A percentile compares a stretch with the other conserved stretches of the same genome.
phyloP scores from a whole-genome alignment of 1,140 invertebrate genomes.

The Rhagoletis pomonella region DNA sequence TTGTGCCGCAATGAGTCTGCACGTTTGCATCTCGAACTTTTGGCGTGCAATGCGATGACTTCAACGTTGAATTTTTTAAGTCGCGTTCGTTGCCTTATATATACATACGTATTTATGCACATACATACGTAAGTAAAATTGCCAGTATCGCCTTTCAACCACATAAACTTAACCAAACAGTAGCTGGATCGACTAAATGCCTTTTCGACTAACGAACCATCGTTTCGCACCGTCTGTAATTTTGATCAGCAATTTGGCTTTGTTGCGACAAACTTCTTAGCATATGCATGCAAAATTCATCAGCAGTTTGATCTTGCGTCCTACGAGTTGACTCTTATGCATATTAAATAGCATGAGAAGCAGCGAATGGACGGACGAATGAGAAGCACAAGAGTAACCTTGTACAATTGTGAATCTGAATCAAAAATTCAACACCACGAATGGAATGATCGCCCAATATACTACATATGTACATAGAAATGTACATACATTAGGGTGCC shows the following conservation, averaged over 20 bases:
- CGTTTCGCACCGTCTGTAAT: background rate
- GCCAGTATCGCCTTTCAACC: background rate
- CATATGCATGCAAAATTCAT: background rate
- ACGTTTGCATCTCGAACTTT: background rate
- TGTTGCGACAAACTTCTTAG: constrained; percentile 29
- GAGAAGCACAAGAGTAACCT: background rate
- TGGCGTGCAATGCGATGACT: background rate
- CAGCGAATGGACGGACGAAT: background rate
- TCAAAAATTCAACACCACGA: constrained; percentile 17
- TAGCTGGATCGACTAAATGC: background rate
- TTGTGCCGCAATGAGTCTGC: background rate
- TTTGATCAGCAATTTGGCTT: constrained; percentile 29
- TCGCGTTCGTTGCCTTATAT: no score
- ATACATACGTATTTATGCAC: no score
- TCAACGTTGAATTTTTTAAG: background rate
- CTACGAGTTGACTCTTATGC: constrained; percentile 22
- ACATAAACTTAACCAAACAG: background rate
- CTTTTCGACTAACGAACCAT: background rate
- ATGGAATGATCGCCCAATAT: constrained; percentile 14
- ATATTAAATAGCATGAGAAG: background rate
- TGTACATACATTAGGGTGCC: no score
- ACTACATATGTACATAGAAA: background rate
- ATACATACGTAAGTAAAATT: background rate
- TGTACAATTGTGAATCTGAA: constrained; percentile 1
- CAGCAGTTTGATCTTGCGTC: background rate